Conservation (phyloP, 2,888 invertebrate genomes). For the Heteropelma amictum region DNA sequence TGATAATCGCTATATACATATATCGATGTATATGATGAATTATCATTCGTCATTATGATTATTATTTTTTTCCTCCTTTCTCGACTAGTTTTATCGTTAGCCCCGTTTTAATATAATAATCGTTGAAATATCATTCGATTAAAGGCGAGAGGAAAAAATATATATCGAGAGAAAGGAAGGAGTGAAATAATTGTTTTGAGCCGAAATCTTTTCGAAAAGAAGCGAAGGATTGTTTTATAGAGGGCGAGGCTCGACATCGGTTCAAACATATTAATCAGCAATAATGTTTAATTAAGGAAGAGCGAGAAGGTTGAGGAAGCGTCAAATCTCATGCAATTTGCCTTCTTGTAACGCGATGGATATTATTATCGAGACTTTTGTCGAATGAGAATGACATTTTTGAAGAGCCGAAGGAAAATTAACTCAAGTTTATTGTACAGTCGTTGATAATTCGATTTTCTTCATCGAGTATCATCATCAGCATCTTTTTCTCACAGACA, state of each 20-base stretch:
- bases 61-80: slow-evolving; percentile 44
- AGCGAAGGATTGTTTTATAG: slow-evolving; percentile 31
- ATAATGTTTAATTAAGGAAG: slow-evolving; percentile 43
- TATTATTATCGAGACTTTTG: no score
- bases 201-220: slow-evolving; percentile 45
- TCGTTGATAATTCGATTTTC: no score
- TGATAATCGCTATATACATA: slow-evolving; percentile 52
- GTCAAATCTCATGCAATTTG: no score
- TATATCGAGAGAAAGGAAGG: background rate
- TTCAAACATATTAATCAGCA: slow-evolving; percentile 42
- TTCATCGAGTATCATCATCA: no score
- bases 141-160: slow-evolving; percentile 15
- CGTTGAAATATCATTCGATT: slow-evolving; percentile 45
- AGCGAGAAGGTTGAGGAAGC: no score
- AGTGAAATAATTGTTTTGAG: slow-evolving; percentile 18
- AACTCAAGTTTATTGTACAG: no score
- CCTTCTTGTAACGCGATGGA: no score
- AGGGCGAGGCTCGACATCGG: slow-evolving; percentile 49
- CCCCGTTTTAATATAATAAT: slow-evolving; percentile 39
- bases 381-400: no score
- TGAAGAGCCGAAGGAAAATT: no score
- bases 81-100: slow-evolving; percentile 43
- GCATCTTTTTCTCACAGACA: no score
- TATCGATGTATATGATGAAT: slow-evolving; percentile 29
- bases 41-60: slow-evolving; percentile 54